A percentile compares a stretch with the other conserved stretches of the same genome.
These are phyloP conservation scores for Papio anubis DNA, from an alignment of 2,113 vertebrate species.

Conservation along the genomic window DNA sequence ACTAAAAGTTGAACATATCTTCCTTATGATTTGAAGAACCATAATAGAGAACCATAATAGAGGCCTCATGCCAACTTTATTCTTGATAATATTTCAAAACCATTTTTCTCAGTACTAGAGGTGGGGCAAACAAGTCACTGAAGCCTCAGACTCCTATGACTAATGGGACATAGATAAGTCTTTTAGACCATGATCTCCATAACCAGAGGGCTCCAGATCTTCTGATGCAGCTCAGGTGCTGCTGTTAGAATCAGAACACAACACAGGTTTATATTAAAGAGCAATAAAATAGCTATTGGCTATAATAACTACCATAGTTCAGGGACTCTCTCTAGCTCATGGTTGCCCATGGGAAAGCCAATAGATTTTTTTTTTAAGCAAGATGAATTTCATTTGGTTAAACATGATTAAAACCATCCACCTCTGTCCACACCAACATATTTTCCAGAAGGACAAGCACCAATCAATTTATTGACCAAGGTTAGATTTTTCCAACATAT, in stretches of 20 bases:
- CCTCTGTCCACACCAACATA: not conserved
- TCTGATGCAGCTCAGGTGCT: not conserved
- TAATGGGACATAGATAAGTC: not conserved
- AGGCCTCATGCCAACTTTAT: not conserved
- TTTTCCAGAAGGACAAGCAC: conserved; percentile 17
- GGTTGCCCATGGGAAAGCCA: not conserved
- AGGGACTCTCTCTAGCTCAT: not conserved
- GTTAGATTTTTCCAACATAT: not conserved
- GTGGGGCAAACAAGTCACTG: not conserved
- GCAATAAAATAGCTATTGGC: conserved; percentile 47
- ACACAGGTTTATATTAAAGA: not conserved
- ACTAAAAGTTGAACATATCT: not conserved
- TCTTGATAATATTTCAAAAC: conserved; percentile 48
- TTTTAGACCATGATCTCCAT: not conserved
- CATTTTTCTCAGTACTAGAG: conserved; percentile 32
- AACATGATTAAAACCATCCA: conserved; percentile 4
- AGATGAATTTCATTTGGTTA: conserved; percentile 48
- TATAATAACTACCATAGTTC: not conserved
- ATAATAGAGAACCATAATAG: not conserved
- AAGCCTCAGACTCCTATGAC: conserved; percentile 9
- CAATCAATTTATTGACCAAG: conserved; percentile 27
- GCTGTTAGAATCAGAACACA: not conserved
- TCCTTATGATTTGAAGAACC: conserved; percentile 16
- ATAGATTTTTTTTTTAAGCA: not conserved
- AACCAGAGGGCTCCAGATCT: conserved; percentile 1